These are phyloP conservation scores for Oceanites oceanicus DNA, from an alignment of 2,113 vertebrate species.

Conservation along the genomic window DNA sequence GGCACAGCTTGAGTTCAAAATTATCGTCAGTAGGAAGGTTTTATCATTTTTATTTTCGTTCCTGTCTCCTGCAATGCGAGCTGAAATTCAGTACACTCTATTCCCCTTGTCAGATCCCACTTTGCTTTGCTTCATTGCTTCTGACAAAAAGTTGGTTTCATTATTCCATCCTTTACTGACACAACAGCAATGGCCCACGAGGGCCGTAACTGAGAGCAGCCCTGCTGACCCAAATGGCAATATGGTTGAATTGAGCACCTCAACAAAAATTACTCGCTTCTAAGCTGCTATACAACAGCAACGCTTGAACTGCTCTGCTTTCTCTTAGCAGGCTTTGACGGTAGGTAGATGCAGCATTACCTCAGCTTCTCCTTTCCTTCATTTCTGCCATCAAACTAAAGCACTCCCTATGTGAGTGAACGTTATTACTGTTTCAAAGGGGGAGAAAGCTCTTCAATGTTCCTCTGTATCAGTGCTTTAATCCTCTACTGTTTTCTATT, in stretches of 20 bases:
- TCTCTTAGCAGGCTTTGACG: neutral
- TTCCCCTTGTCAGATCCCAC: neutral
- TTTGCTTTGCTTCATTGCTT: neutral
- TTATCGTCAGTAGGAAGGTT: neutral
- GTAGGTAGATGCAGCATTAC: neutral
- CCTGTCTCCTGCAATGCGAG: neutral
- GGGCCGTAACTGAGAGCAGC: neutral
- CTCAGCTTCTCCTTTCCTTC: neutral
- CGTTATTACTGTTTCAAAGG: neutral
- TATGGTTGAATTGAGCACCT: accelerated
- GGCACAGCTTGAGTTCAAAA: neutral
- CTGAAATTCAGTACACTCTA: neutral
- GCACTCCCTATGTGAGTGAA: neutral
- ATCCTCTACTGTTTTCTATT: neutral
- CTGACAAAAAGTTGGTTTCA: neutral
- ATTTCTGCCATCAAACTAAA: neutral
- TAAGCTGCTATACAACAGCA: neutral
- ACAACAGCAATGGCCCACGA: neutral
- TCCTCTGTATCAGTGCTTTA: neutral
- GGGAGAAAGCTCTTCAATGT: neutral
- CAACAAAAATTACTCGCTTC: neutral
- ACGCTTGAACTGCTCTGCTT: neutral
- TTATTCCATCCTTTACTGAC: neutral
- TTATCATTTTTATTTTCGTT: neutral
- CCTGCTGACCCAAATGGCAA: neutral